A percentile compares a stretch with the other conserved stretches of the same genome.
Conservation (phyloP, 2,797 vertebrate species). For the Iguana delicatissima region DNA sequence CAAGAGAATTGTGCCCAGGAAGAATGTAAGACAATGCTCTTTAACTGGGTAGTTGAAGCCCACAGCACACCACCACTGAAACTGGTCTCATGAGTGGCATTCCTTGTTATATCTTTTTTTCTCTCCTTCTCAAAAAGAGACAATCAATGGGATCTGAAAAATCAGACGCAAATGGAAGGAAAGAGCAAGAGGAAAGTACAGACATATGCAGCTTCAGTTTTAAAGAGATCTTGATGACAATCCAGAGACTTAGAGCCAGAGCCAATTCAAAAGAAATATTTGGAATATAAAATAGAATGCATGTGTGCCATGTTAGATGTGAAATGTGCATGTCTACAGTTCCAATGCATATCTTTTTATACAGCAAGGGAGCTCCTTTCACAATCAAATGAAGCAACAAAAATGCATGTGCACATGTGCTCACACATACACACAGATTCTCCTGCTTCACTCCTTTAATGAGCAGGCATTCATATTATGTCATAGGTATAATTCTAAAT, state of each 20-base stretch:
- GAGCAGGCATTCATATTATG: not conserved
- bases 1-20: too few species aligned
- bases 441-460: not conserved
- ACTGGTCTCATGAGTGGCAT: too few species aligned
- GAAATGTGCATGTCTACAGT: not conserved
- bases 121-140: too few species aligned
- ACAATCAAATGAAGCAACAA: not conserved
- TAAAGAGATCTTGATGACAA: not conserved
- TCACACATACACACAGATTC: too few species aligned
- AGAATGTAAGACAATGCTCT: too few species aligned
- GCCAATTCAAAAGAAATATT: not conserved
- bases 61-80: too few species aligned
- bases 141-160: too few species aligned
- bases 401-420: not conserved
- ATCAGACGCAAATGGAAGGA: too few species aligned
- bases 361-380: not conserved
- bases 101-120: too few species aligned
- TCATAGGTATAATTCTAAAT: not conserved
- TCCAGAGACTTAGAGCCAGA: not conserved
- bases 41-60: too few species aligned
- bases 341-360: not conserved
- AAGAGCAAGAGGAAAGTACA: not conserved
- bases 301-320: not conserved
- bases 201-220: not conserved
- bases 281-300: not conserved